Conservation (phyloP, 2,113 vertebrate species). For the Oreocharis arfaki region DNA sequence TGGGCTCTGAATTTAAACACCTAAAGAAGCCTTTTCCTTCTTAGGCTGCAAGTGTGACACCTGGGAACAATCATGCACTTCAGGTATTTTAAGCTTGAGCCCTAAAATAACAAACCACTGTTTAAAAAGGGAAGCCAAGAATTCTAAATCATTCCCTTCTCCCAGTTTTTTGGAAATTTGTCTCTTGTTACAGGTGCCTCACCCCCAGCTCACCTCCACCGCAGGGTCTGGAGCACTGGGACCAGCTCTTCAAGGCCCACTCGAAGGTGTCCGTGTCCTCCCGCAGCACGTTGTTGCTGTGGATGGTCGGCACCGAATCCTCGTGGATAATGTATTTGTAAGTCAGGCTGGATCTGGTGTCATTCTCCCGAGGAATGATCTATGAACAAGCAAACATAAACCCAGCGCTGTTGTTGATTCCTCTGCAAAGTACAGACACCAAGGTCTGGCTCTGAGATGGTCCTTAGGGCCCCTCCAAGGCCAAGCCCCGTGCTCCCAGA, state of each 20-base stretch:
- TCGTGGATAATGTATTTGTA: slow-evolving; percentile 97
- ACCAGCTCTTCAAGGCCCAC: slow-evolving; percentile 98
- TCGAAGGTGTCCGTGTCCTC: slow-evolving; percentile 87
- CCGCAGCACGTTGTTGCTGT: slow-evolving; percentile 95
- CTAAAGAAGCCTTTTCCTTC: not conserved
- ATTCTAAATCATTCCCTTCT: not conserved
- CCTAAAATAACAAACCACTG: not conserved
- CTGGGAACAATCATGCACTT: not conserved
- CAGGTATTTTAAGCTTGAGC: not conserved
- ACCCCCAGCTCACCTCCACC: slow-evolving; percentile 80
- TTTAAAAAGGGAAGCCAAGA: not conserved
- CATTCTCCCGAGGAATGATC: slow-evolving; percentile 93
- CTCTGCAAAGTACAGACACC: not conserved
- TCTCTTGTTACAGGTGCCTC: not conserved
- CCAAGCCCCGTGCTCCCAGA: not conserved
- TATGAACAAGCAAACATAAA: slow-evolving; percentile 22
- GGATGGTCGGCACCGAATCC: slow-evolving; percentile 87
- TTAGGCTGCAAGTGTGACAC: not conserved
- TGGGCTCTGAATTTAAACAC: not conserved
- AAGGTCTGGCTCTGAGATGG: not conserved
- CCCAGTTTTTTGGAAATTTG: no score
- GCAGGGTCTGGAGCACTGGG: slow-evolving; percentile 90
- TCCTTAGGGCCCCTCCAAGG: not conserved
- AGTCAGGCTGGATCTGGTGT: slow-evolving; percentile 88
- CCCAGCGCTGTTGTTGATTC: not conserved